Base-by-base conservation (phyloP, 2,113 vertebrate species). In the Cariama cristata region DNA sequence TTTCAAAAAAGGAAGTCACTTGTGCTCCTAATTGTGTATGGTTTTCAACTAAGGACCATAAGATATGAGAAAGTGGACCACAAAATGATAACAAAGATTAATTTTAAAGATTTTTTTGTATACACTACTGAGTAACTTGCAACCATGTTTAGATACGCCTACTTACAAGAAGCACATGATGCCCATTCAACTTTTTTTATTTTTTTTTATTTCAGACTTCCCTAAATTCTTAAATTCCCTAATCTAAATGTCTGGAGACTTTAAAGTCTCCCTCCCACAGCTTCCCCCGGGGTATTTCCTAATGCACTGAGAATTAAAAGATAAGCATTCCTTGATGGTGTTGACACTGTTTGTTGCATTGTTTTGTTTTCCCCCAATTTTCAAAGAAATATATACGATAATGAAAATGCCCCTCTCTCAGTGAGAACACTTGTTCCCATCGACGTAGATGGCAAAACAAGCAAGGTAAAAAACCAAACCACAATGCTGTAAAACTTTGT, bases 1-100 rank as follows among this genome's bases (percentile, higher is more conserved):
- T 97, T 95, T 90, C 59, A 44, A 77, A 95, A 59, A 72, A 74
- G 92, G 85, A 97, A 96, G 79, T 79, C 71, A 44, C 69, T 96
- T 93, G 71, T 93, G 69, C 81, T 95, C 63, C 69, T 63, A 74
- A 32, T 71, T 88, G 89, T 93, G 79, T 66, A 32, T 68, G 40
- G 32, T 93, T 89, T 94, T 73, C 53, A 87, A 3, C 35, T 53
- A 19, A 88, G 28, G 35, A 68, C 77, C 55, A 18, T 35, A 32
- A 80, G 53, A 50, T 26, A 73, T 17, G 35, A 93, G 81, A 90
- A 91, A 92, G 24, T 2, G 3, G 62, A 64, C 44, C 44, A 81
- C 35, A 69, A 56, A 93, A 77, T 60, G 12, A 56, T 49, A 85
- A 49, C 23, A 74, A 75, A 68, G 27, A 87, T 60, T 79, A 44